A percentile compares a stretch with the other conserved stretches of the same genome.
These are phyloP conservation scores for Augiades crinisus DNA, from an alignment of 2,888 invertebrate species.

Conservation along the genomic window DNA sequence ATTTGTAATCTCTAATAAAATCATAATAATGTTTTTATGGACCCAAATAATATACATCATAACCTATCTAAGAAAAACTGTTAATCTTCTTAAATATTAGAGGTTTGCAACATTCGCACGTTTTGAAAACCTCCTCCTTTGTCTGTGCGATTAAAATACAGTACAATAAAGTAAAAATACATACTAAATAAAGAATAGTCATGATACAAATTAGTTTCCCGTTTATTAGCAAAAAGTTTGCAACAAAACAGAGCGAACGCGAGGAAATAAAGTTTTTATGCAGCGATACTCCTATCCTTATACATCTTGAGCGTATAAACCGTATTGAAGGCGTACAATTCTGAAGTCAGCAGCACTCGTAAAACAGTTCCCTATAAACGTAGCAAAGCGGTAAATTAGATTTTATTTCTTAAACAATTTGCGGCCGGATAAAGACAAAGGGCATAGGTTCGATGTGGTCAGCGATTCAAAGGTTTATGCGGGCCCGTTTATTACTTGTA, in stretches of 20 bases:
- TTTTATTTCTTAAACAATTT: conserved; percentile 80
- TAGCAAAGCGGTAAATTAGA: conserved; percentile 77
- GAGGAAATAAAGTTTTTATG: conserved; percentile 25
- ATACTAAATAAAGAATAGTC: not conserved
- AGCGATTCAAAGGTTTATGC: conserved; percentile 80
- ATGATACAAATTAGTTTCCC: conserved; percentile 16
- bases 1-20: too few relatives aligned
- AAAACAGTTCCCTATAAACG: conserved; percentile 73
- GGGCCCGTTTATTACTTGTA: conserved; percentile 76
- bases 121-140: too few relatives aligned
- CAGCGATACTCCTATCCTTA: conserved; percentile 20
- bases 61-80: too few relatives aligned
- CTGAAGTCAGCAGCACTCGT: conserved; percentile 64
- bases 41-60: too few relatives aligned
- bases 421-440: conserved; percentile 74
- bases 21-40: too few relatives aligned
- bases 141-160: too few relatives aligned
- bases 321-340: conserved; percentile 67
- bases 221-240: conserved; percentile 20
- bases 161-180: too few relatives aligned
- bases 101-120: too few relatives aligned
- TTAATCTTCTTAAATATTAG: too few relatives aligned
- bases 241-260: conserved; percentile 20
- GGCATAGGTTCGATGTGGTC: conserved; percentile 74
- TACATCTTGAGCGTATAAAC: conserved; percentile 55